Base-by-base conservation (phyloP, 2,888 invertebrate genomes). In the Caenorhabditis sp. region DNA sequence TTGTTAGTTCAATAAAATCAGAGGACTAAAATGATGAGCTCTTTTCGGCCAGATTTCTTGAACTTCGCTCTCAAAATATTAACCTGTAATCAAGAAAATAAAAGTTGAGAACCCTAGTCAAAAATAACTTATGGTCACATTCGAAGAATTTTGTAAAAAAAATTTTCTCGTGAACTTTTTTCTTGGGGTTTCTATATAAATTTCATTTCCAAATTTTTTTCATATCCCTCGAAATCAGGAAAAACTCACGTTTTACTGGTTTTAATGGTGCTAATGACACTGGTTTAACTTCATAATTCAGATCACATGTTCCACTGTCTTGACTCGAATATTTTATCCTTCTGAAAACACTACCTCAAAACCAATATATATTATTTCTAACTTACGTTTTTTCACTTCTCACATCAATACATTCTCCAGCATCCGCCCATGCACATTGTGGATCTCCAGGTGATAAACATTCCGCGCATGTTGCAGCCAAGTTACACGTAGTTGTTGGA, bases 361-460 rank as follows among this genome's bases (percentile, higher is more conserved):
- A 25, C 20, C 21, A 12, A 14, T 8, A 27, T 57, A 12, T 31
- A 21, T 20, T 23, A 21, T 57, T 17, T 31, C 12, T 25, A 49
- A 49, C 60, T 20, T 49, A 49, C 60, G 20, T 25, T 60, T 20
- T 21, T n/a, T 72, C 67, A 20, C n/a, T 61, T 21, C 68, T 14
- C 21, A 79, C 66, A 54, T 73, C 62, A 7, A 79, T 68, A 50
- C 79, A 79, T 17, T 76, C 75, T 4, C 49, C 63, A 8, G 67
- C 70, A 31, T 69, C 61, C 10, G 70, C 72, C 80, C 80, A 80
- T 17, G 78, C 80, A 61, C 80, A 80, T 49, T 75, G 69, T 4
- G 80, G 80, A 61, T 80, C 80, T 23, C 73, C 69, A 20, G 63
- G 57, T 14, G 61, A 56, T 27, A 78, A 56, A 61, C 80, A 80